Base-by-base conservation (phyloP, 2,888 invertebrate genomes). In the Nemurella pictetii region DNA sequence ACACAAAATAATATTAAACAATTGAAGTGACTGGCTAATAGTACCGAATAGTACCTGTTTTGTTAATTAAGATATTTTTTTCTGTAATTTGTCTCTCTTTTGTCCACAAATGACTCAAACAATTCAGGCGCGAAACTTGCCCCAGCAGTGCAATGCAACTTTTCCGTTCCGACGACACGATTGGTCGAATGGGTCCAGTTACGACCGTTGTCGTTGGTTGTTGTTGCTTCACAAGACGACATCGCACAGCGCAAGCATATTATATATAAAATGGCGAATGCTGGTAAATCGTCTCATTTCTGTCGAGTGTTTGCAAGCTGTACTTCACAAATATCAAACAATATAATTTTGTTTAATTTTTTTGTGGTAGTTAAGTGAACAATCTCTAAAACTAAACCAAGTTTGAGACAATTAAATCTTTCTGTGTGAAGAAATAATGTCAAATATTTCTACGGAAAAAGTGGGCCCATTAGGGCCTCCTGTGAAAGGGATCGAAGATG, bases 401-500 rank as follows among this genome's bases (percentile, higher is more conserved):
- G 55, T 20, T 55, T 20, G 15, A 55, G 55, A 55, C 55, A 15
- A 12, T 15, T 15, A 12, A 12, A 12, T 55, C 55, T 28, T 30
- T 30, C 28, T 78, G 28, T 78, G 78, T 12, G 7, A 30, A 28
- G 75, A 78, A 78, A 30, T 78, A 7, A 78, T 78, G 78, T 78
- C 78, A 78, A n/a, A 12, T 28, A 78, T 30, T 78, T 1, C 26
- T 26, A n/a, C 28, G 75, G 78, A 78, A 78, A 78, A 78, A 28
- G n/a, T 78, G 20, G 78, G 78, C 78, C 29, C n/a, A 15, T 75
- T 75, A 75, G 78, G 29, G 30, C 78, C 75, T 28, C 26, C 75
- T 28, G 28, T 28, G 75, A 75, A 75, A 75, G 80, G 80, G 36
- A 81, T 36, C 15, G 80, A 81, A 81, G 55, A 25, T 82, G 82